Evolutionary conservation across 2,797 vertebrate genomes (phyloP).

Genomic region (Hyperoplus lanceolatus): DNA sequence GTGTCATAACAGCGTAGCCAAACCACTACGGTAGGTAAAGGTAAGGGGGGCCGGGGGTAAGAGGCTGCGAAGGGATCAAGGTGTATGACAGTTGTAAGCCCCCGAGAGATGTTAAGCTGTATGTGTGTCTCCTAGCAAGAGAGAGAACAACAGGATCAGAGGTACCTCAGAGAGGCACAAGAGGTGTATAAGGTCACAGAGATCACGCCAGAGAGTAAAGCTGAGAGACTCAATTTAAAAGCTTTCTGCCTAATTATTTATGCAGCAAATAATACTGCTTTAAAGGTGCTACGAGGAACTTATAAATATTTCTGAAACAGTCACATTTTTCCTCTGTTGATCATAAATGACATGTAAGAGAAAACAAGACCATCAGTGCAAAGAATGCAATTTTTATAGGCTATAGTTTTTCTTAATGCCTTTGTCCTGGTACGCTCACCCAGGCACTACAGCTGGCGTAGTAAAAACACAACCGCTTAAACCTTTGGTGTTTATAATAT

Average conservation of each 20-base stretch:
- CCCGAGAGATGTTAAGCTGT: conserved; percentile 66
- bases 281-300: neutral
- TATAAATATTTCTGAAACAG: too few species aligned
- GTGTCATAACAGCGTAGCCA: conserved; percentile 9
- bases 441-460: too few species aligned
- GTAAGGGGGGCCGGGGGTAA: neutral
- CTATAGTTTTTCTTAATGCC: too few species aligned
- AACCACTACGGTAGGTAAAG: neutral
- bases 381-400: too few species aligned
- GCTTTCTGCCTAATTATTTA: neutral
- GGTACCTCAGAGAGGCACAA: conserved; percentile 10
- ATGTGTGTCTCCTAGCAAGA: conserved; percentile 60
- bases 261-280: neutral
- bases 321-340: too few species aligned
- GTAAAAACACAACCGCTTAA: too few species aligned
- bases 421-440: too few species aligned
- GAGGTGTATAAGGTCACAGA: conserved; percentile 23
- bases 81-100: conserved; percentile 52
- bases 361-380: too few species aligned
- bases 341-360: too few species aligned
- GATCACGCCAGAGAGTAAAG: conserved; percentile 6
- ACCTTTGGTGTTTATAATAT: neutral
- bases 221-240: neutral
- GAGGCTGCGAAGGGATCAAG: conserved; percentile 31
- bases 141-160: conserved; percentile 31